A percentile compares a stretch with the other conserved stretches of the same genome.
Evolutionary conservation across 2,797 vertebrate genomes (phyloP).

Genomic region (Phylloscopus collybita): DNA sequence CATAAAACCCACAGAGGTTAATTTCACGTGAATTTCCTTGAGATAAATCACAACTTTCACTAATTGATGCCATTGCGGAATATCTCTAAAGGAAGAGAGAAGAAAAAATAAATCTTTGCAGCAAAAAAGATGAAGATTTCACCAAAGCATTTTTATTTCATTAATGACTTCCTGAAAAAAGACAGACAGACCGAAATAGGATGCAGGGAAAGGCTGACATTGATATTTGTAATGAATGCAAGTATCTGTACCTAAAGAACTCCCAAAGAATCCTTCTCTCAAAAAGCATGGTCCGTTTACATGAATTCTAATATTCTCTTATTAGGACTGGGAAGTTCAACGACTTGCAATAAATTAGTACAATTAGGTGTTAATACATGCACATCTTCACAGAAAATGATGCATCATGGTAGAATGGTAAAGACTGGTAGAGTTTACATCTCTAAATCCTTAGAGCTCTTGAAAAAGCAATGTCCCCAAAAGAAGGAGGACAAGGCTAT

Average conservation of each 20-base stretch:
- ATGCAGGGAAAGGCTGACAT: background rate
- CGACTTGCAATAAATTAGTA: background rate
- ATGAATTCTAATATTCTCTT: background rate
- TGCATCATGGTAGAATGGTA: background rate
- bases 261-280: background rate
- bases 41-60: background rate
- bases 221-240: background rate
- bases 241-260: background rate
- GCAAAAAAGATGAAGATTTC: background rate
- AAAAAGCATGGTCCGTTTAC: background rate
- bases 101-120: background rate
- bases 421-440: background rate
- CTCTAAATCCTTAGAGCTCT: background rate
- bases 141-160: background rate
- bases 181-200: background rate
- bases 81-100: background rate
- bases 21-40: constrained; percentile 2
- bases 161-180: background rate
- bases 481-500: background rate
- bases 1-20: background rate
- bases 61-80: background rate
- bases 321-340: background rate
- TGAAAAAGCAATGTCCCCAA: background rate
- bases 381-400: background rate
- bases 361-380: background rate